Evolutionary conservation across 2,888 invertebrate species (phyloP).

Genomic region (Drosophila greeni): DNA sequence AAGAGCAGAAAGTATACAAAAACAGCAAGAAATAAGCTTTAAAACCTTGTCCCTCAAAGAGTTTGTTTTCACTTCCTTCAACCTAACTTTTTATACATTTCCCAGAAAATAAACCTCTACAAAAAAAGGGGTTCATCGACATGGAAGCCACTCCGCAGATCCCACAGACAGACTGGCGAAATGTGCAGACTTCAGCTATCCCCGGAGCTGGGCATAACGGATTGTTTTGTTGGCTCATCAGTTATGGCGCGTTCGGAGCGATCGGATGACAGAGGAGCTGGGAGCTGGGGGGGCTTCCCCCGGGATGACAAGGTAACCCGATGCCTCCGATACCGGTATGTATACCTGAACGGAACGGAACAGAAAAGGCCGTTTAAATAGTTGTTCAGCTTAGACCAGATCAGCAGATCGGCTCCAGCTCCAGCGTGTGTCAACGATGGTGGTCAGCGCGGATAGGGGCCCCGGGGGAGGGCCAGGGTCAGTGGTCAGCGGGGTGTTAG

Average conservation of each 20-base stretch:
- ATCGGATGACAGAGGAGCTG: constrained; percentile 44
- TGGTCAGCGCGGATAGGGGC: constrained; percentile 49
- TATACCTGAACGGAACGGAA: not conserved
- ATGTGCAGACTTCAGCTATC: constrained; percentile 1
- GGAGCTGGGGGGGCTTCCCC: constrained; percentile 4
- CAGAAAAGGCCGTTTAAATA: constrained; percentile 35
- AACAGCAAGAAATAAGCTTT: not conserved
- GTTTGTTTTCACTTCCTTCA: constrained; percentile 4
- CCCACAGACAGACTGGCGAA: constrained; percentile 7
- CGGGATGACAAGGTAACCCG: constrained; percentile 50
- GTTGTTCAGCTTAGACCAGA: constrained; percentile 34
- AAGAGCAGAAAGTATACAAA: no score
- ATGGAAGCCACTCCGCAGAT: constrained; percentile 2
- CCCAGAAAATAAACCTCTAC: not conserved
- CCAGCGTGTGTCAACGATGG: constrained; percentile 51
- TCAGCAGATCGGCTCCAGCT: no score
- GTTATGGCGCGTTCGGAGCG: constrained; percentile 34
- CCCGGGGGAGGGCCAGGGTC: not conserved
- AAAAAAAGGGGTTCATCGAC: constrained; percentile 28
- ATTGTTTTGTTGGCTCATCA: constrained; percentile 34
- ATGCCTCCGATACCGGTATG: constrained; percentile 38
- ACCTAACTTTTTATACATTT: not conserved
- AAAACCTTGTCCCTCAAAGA: not conserved
- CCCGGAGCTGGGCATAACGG: constrained; percentile 32
- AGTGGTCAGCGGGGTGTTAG: constrained; percentile 65